phyloP scores from a whole-genome alignment of 2,888 invertebrate species.

The Loripinus fragilis region DNA sequence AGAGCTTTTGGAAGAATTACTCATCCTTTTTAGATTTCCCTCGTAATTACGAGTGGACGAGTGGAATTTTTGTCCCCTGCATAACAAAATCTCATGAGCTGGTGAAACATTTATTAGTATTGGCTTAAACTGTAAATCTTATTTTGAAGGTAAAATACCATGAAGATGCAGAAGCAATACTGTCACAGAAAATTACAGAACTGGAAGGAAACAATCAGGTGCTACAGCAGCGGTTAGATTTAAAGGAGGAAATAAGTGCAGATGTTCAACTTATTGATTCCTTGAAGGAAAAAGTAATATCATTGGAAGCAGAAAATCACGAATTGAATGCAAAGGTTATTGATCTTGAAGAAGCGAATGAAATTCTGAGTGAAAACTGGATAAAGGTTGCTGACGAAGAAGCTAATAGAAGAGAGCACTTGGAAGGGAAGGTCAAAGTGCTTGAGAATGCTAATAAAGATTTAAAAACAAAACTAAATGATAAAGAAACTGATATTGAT shows the following conservation, averaged over 20 bases:
- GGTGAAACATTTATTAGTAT: too few relatives aligned
- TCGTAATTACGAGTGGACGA: too few relatives aligned
- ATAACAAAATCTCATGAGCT: too few relatives aligned
- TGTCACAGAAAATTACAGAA: slow-evolving; percentile 70
- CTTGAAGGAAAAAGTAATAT: slow-evolving; percentile 69
- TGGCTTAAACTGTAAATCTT: not conserved
- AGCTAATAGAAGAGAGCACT: slow-evolving; percentile 68
- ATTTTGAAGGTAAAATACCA: slow-evolving; percentile 72
- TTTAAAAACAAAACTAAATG: slow-evolving; percentile 70
- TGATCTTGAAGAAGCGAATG: slow-evolving; percentile 77
- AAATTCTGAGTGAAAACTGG: slow-evolving; percentile 76
- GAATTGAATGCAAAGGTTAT: slow-evolving; percentile 66
- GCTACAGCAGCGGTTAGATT: slow-evolving; percentile 70
- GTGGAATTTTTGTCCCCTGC: too few relatives aligned
- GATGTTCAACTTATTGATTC: slow-evolving; percentile 63
- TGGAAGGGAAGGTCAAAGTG: slow-evolving; percentile 74
- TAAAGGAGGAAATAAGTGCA: slow-evolving; percentile 65
- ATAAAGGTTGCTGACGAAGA: slow-evolving; percentile 76
- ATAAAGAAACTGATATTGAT: slow-evolving; percentile 69
- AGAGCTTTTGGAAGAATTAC: too few relatives aligned
- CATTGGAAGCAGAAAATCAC: slow-evolving; percentile 68
- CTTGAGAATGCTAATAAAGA: slow-evolving; percentile 71
- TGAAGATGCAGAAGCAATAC: slow-evolving; percentile 71
- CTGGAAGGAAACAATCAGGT: slow-evolving; percentile 70
- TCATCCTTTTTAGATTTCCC: too few relatives aligned